Base-by-base conservation (phyloP, 2,113 vertebrate species). In the Oryzias celebensis region DNA sequence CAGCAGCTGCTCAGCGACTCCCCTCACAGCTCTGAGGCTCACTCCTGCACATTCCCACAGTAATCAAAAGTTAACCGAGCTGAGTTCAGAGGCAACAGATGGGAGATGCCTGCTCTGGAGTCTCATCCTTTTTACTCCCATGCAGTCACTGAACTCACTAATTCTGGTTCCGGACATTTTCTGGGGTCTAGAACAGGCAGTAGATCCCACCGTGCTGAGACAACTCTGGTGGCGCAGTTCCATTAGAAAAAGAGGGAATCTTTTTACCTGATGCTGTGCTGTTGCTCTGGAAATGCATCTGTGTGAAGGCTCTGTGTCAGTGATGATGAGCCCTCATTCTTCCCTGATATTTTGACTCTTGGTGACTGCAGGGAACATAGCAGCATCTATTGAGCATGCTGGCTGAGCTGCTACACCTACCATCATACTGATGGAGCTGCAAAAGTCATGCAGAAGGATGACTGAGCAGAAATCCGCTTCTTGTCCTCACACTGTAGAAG, bases 311-410 rank as follows among this genome's bases (percentile, higher is more conserved):
- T 47, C 65, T 26, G 61, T 76, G 79, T 82, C 73, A 80, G 73
- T 57, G 59, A 44, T 55, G 83, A 83, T 85, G 84, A 89, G 76
- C 82, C 85, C 83, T 83, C 83, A 73, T 85, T 83, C 80, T 80
- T 80, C 73, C 67, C 80, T 26, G 57, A 74, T 65, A 73, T 77
- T 47, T 62, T 62, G 36, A 36, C 8, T 36, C 10, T 36, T 10
- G 8, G 36, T 36, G 36, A 36, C 36, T 12, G 36, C 36, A 12
- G 12, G 10, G 36, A n/a, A n/a, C 68, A 75, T 61, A 78, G 68
- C 7, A 10, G 71, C 58, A 58, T 70, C 60, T 58, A 55, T 59
- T 74, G 65, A 77, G 55, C 49, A 46, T 62, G 46, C 16, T 4
- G 53, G 41, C 62, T 75, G 57, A 75, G 28, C 50, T 48, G 58